Evolutionary conservation across 1,140 invertebrate species (phyloP), one percentile per base, ranked within the genome.

Genomic region (Ganaspis sp.): DNA sequence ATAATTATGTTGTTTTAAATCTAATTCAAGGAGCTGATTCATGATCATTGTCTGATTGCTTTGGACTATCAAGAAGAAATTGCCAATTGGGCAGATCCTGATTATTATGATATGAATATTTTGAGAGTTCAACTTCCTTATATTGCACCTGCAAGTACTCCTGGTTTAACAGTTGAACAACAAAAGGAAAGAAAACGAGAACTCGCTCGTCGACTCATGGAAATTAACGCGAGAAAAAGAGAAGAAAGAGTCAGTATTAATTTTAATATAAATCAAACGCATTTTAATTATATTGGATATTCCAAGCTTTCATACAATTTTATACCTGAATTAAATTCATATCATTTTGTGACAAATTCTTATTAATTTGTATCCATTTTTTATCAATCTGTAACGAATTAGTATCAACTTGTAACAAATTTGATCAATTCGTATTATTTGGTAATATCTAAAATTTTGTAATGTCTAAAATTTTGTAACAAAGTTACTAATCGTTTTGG

Each of bases 111-210:
- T 77, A 89, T 92, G 8, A 94, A 97, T 93, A 96, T 98, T 0
- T 94, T 95, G 82, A 95, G 95, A 89, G 94, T 98, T 72, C 97
- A 98, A 79, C 90, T 98, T 64, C 97, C 97, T 0, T 97, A 94
- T 87, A 92, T 94, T 38, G 92, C 94, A 12, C 91, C 93, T 72
- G 81, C 92, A 17, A 90, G 88, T 74, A 92, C 92, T 74, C 90
- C 93, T 71, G 90, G 92, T 53, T 87, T 94, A 11, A 93, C 93
- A 9, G 93, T 93, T 53, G 96, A 97, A 87, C 96, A 97, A 87
- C 96, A 97, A 88, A 95, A 95, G 85, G 96, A 97, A 89, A 93
- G 96, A 81, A 94, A 97, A 79, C 94, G 95, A 34, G 96, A 98
- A 88, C 92, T 97, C 79, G 96, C 96, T 0, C 91, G 94, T 69